phyloP scores from a whole-genome alignment of 2,797 vertebrate genomes.

The Accipiter badius region DNA sequence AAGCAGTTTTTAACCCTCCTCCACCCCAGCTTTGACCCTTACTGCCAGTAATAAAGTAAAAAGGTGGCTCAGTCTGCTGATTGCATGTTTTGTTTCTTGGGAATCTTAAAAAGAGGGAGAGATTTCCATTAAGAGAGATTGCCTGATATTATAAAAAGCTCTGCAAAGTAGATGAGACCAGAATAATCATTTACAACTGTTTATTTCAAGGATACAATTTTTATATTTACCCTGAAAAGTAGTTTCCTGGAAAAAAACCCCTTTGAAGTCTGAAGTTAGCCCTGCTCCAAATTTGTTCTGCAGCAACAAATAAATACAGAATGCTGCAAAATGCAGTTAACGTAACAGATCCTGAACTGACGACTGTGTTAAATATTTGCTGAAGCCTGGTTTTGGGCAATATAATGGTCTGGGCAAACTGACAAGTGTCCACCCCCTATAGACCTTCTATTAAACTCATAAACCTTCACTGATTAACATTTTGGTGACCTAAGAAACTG shows the following conservation, averaged over 20 bases:
- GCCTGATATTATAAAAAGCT: background rate
- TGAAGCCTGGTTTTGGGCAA: background rate
- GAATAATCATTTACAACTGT: background rate
- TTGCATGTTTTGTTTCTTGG: background rate
- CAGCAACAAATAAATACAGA: background rate
- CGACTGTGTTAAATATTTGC: background rate
- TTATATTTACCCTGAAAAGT: background rate
- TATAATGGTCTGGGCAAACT: background rate
- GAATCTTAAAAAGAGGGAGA: background rate
- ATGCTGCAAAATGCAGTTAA: background rate
- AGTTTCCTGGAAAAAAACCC: background rate
- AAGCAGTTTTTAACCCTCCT: background rate
- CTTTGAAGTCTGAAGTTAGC: background rate
- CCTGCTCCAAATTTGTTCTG: background rate
- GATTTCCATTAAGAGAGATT: slow-evolving; percentile 4
- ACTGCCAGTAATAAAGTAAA: background rate
- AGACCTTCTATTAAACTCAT: background rate
- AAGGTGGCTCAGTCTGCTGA: background rate
- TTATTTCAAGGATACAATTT: background rate
- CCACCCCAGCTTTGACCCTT: background rate
- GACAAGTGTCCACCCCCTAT: background rate
- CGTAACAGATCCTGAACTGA: background rate
- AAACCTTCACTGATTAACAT: background rate
- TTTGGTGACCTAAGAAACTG: background rate
- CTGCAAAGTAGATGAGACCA: background rate